Evolutionary conservation across 30 jellyfish, hydroid and myxozoan species (phyloP).

Genomic region (Turritopsis dohrnii): DNA sequence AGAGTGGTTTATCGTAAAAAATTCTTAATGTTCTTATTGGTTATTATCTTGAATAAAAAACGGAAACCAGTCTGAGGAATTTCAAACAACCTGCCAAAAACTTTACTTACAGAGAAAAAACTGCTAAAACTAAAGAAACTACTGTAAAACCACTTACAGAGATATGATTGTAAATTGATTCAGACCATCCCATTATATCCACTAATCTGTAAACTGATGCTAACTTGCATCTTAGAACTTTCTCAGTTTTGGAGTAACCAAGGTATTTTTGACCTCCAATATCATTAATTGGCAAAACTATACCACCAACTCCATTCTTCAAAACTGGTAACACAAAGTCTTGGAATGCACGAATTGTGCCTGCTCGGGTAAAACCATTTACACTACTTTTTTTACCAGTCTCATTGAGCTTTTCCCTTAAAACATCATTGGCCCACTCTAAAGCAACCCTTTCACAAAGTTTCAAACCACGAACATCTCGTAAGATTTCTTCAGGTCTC

Average conservation of each 20-base stretch:
- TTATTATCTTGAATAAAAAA: too few species aligned
- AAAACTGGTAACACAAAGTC: slow-evolving; percentile 67
- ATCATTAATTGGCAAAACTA: slow-evolving; percentile 77
- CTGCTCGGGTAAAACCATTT: slow-evolving; percentile 57
- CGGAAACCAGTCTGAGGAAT: too few species aligned
- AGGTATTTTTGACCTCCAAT: slow-evolving; percentile 70
- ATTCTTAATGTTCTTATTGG: too few species aligned
- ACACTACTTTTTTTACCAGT: slow-evolving; percentile 43
- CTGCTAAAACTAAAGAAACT: too few species aligned
- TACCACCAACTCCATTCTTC: slow-evolving; percentile 21
- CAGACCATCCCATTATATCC: slow-evolving; percentile 83
- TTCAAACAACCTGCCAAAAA: too few species aligned
- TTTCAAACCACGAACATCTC: slow-evolving; percentile 93
- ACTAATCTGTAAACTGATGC: slow-evolving; percentile 94
- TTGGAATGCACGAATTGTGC: slow-evolving; percentile 76
- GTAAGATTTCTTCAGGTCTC: slow-evolving; percentile 89
- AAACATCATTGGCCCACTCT: slow-evolving; percentile 74
- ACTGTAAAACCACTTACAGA: slow-evolving; percentile 82
- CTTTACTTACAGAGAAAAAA: too few species aligned
- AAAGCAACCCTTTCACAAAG: slow-evolving; percentile 93
- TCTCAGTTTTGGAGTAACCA: slow-evolving; percentile 54
- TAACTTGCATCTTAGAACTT: slow-evolving; percentile 64
- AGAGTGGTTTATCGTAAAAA: too few species aligned
- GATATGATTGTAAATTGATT: slow-evolving; percentile 67
- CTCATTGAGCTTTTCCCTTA: slow-evolving; percentile 84